phyloP scores from a whole-genome alignment of 1,140 invertebrate genomes.

The Parapsyche elsis region DNA sequence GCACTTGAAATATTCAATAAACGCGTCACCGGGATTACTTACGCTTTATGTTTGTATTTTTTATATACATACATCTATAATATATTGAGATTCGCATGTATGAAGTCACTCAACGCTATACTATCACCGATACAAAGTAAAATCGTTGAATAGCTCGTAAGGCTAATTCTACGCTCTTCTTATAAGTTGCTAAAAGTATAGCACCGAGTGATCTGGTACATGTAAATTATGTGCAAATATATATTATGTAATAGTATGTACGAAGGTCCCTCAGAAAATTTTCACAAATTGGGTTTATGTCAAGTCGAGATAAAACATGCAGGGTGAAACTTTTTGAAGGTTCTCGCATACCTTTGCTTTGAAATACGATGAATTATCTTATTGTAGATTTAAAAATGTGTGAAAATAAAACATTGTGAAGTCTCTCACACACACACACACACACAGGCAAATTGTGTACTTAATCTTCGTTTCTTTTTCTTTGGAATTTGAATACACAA shows the following conservation, averaged over 20 bases:
- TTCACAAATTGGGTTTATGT: no score
- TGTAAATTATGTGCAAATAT: conserved; percentile 1
- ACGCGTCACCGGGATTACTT: background rate
- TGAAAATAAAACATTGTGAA: background rate
- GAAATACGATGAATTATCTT: background rate
- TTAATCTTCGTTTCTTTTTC: no score
- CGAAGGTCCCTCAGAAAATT: no score
- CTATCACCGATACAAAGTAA: no score
- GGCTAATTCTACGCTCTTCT: no score
- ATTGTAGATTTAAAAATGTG: background rate
- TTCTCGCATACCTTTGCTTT: background rate
- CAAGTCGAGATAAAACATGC: background rate
- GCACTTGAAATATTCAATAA: background rate
- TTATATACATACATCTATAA: background rate
- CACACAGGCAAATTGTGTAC: no score
- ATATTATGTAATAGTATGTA: background rate
- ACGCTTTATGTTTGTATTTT: background rate
- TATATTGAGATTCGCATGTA: background rate
- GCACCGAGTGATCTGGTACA: no score
- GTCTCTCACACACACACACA: no score
- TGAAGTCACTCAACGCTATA: no score
- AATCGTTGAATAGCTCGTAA: no score
- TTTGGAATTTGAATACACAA: no score
- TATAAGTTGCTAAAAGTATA: no score
- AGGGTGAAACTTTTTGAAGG: background rate